A percentile compares a stretch with the other conserved stretches of the same genome.
These are phyloP conservation scores for Eulimnadia texana DNA, from an alignment of 1,140 invertebrate species.

Conservation along the genomic window DNA sequence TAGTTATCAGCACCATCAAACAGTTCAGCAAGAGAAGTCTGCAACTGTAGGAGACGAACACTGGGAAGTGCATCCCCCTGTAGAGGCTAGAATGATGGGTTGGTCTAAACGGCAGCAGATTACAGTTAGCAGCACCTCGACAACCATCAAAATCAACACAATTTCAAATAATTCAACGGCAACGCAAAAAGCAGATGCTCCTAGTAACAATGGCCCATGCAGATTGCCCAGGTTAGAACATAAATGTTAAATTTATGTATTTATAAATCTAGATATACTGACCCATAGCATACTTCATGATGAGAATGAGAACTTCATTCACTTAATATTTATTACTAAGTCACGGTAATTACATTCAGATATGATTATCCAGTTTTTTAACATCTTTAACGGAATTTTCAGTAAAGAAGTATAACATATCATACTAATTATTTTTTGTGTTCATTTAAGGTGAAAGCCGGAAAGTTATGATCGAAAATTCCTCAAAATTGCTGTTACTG, in stretches of 20 bases:
- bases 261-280: no score
- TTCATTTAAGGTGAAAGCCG: background rate
- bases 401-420: no score
- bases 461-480: background rate
- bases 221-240: background rate
- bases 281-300: no score
- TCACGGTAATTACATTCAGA: no score
- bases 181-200: background rate
- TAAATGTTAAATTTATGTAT: background rate
- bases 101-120: constrained; percentile 1
- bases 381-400: no score
- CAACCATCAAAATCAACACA: background rate
- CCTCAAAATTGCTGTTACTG: background rate
- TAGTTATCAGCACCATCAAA: background rate
- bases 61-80: constrained; percentile 15
- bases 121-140: background rate
- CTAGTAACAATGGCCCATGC: background rate
- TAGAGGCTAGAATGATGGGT: background rate
- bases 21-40: background rate
- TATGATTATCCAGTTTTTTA: no score
- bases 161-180: background rate
- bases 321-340: no score
- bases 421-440: background rate
- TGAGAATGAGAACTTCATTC: no score
- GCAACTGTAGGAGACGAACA: background rate